Conservation (phyloP, 1,140 invertebrate genomes). For the Eufriesea mexicana region DNA sequence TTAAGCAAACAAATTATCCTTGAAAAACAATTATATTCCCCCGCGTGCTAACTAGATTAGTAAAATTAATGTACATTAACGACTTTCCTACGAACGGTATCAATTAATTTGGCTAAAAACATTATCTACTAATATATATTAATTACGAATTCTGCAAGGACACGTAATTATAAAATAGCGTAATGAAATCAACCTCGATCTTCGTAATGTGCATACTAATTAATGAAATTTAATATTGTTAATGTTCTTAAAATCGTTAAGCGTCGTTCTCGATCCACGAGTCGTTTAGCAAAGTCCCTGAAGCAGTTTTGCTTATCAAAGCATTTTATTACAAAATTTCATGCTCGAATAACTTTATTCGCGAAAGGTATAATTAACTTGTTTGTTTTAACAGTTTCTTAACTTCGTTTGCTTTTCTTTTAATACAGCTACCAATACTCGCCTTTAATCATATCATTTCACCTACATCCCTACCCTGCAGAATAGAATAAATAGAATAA, state of each 20-base stretch:
- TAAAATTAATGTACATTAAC: not conserved
- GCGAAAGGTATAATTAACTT: not conserved
- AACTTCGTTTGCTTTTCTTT: not conserved
- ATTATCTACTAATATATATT: not conserved
- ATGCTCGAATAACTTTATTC: not conserved
- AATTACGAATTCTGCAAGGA: not conserved
- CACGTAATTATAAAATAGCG: not conserved
- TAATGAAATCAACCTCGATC: not conserved
- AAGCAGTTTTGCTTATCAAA: not conserved
- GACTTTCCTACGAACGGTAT: not conserved
- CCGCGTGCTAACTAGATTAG: not conserved
- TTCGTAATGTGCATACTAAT: too few relatives aligned
- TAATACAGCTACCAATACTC: not conserved
- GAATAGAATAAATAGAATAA: too few relatives aligned
- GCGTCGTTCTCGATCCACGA: not conserved
- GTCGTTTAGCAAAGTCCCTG: not conserved
- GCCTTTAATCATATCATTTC: not conserved
- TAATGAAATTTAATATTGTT: not conserved
- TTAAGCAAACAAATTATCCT: not conserved
- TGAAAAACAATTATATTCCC: not conserved
- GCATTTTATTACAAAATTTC: conserved; percentile 22
- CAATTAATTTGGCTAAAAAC: not conserved
- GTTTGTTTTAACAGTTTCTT: not conserved
- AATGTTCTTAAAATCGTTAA: not conserved
- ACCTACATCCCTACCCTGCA: too few relatives aligned